Base-by-base conservation (phyloP, 2,113 vertebrate genomes). In the Spilogale gracilis region DNA sequence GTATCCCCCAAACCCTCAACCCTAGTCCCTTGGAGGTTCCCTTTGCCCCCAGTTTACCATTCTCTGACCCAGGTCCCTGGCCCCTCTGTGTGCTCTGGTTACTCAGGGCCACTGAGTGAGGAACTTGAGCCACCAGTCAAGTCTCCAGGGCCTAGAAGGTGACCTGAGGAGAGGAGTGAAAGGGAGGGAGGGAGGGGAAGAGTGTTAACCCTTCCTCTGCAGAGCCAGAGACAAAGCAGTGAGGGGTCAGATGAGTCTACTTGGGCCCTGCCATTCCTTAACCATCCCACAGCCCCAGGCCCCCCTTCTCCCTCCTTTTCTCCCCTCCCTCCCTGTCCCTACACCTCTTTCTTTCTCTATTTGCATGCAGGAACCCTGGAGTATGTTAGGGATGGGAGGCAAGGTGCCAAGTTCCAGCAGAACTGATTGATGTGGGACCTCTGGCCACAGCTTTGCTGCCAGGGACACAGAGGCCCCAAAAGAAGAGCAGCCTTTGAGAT, bases 81-180 rank as follows among this genome's bases (percentile, higher is more conserved):
- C n/a, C 67, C 56, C 61, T 95, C 58, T 25, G 6, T 63, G 73
- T 43, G 80, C 95, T 96, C 95, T 91, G 80, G 95, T 97, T 97
- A 96, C 94, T 91, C 79, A 94, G 54, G 95, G 90, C 92, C 96
- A 97, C 83, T 93, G 90, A 78, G 56, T 91, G 94, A 98, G 92
- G 96, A 97, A 98, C 92, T 93, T 97, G 97, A 98, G 96, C 96
- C 95, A 96, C 11, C 63, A 95, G 90, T 95, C 90, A 91, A 91
- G 90, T 96, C 97, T 98, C 96, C 7, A 96, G 96, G 96, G 96
- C 95, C 38, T 82, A 94, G 94, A 98, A 97, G 97, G 98, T 98
- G 97, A 98, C 97, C 98, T 96, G 60, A 89, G 30, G 73, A 56
- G 38, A 56, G 54, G 30, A 23, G 14, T 32, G 63, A 21, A 14